Evolutionary conservation across 2,797 vertebrate genomes (phyloP).

Genomic region (Microcaecilia unicolor): DNA sequence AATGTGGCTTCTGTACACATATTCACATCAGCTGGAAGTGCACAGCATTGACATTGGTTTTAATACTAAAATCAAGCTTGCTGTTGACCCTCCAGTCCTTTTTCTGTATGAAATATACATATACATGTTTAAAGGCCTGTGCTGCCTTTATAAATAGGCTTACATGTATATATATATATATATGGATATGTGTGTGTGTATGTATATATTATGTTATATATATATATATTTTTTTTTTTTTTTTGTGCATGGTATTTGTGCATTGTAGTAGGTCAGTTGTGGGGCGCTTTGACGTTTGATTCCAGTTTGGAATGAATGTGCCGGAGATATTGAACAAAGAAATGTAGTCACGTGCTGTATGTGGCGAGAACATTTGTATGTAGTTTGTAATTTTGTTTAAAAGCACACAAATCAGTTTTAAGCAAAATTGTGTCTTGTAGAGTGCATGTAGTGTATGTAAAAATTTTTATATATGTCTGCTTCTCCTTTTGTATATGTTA

Average conservation of each 20-base stretch:
- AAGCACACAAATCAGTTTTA: constrained; percentile 12
- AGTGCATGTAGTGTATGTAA: constrained; percentile 47
- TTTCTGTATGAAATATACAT: no score
- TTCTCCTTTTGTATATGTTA: constrained; percentile 48
- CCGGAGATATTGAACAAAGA: constrained; percentile 40
- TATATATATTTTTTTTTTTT: no score
- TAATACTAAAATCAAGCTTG: constrained; percentile 62
- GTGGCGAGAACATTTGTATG: constrained; percentile 48
- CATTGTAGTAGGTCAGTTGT: constrained; percentile 56
- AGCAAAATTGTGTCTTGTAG: constrained; percentile 40
- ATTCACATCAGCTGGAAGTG: constrained; percentile 78
- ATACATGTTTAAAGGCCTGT: constrained; percentile 45
- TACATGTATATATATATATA: constrained; percentile 25
- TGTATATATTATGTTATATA: no score
- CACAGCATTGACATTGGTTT: constrained; percentile 62
- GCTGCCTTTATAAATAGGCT: no score
- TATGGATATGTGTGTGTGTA: constrained; percentile 29
- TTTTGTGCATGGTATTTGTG: constrained; percentile 77
- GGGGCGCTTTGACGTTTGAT: constrained; percentile 48
- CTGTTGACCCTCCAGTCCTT: constrained; percentile 63
- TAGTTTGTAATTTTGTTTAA: constrained; percentile 34
- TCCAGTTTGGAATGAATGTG: constrained; percentile 49
- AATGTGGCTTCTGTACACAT: constrained; percentile 65
- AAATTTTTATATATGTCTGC: constrained; percentile 24
- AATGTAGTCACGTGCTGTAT: constrained; percentile 26